These are phyloP conservation scores for Hemicentrotus pulcherrimus DNA, from an alignment of 35 echinoderm and acorn worm genomes.

Conservation along the genomic window DNA sequence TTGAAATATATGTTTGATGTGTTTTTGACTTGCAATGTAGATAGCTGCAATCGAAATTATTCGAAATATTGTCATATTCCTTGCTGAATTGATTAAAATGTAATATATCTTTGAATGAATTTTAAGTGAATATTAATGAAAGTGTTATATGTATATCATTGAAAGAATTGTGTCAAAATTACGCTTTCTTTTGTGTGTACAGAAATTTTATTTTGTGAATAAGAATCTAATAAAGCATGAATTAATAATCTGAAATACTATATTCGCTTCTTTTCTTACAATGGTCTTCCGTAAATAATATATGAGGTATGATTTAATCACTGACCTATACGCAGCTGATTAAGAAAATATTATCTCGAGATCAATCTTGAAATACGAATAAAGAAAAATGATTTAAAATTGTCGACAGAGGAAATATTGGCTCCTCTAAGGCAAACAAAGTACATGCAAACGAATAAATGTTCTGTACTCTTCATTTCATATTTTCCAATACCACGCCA, in stretches of 20 bases:
- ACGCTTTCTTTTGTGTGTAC: background rate
- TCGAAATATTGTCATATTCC: background rate
- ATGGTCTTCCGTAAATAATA: background rate
- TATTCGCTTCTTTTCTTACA: background rate
- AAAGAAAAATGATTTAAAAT: no score
- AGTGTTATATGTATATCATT: slow-evolving; percentile 6
- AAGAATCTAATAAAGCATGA: background rate
- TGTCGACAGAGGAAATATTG: no score
- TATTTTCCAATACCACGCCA: no score
- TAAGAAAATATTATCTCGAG: no score
- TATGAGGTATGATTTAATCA: no score
- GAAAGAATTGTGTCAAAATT: background rate
- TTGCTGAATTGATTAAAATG: background rate
- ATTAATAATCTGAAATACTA: background rate
- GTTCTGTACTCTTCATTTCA: no score
- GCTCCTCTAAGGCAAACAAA: no score
- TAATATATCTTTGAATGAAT: background rate
- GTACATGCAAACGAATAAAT: no score
- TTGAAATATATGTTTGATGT: background rate
- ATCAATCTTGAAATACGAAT: no score
- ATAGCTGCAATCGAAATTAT: background rate
- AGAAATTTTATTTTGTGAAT: background rate
- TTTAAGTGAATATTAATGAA: background rate
- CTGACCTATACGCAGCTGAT: no score
- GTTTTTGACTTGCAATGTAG: background rate